A percentile compares a stretch with the other conserved stretches of the same genome.
Evolutionary conservation across 2,113 vertebrate genomes (phyloP).

Genomic region (Lasiurus borealis): DNA sequence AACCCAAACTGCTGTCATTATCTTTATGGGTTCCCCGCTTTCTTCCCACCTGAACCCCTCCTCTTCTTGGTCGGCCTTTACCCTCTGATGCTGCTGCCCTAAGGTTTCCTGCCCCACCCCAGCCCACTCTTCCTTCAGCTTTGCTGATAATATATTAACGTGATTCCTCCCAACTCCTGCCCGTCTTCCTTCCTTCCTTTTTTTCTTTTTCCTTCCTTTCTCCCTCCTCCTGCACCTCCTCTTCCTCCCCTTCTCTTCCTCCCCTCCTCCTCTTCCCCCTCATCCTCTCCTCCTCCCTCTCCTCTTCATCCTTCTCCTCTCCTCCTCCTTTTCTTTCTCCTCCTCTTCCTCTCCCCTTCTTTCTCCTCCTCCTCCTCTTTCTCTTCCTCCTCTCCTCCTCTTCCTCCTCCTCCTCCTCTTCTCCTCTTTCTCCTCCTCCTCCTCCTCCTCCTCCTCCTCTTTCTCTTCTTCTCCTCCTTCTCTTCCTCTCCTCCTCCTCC

Average conservation of each 20-base stretch:
- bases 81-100: not conserved
- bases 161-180: not conserved
- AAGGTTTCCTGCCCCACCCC: not conserved
- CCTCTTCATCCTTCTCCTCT: not conserved
- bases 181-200: not conserved
- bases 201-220: not conserved
- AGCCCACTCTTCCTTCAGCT: not conserved
- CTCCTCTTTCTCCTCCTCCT: not conserved
- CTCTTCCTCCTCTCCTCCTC: no score
- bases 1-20: not conserved
- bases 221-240: not conserved
- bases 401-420: no score
- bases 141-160: not conserved
- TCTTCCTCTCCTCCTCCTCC: fast-evolving
- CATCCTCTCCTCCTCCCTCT: fast-evolving
- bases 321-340: not conserved
- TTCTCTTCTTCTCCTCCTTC: not conserved
- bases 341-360: not conserved
- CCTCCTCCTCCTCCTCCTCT: fast-evolving
- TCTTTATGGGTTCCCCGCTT: not conserved
- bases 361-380: no score
- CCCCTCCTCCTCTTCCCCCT: fast-evolving
- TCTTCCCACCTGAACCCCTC: not conserved
- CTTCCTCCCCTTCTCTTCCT: not conserved
- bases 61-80: not conserved